A percentile compares a stretch with the other conserved stretches of the same genome.
These are phyloP conservation scores for Thamnophis elegans DNA, from an alignment of 2,797 vertebrate genomes.

Conservation along the genomic window DNA sequence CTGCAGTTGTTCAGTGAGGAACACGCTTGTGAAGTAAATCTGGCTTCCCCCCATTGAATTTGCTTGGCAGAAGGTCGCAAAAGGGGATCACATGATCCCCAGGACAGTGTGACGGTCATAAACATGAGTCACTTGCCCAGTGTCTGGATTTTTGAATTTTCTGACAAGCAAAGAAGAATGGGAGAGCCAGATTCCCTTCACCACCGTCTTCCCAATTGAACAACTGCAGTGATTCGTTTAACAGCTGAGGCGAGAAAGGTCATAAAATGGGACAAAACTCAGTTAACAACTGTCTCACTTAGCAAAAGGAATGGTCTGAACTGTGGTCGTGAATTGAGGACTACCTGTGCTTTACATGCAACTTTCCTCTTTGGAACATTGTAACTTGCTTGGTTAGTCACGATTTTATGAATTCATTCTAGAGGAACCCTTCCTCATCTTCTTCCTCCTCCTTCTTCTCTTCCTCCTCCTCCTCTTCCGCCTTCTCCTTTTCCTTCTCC, in stretches of 20 bases:
- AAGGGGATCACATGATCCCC: neutral
- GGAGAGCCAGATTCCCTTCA: neutral
- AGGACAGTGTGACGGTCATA: fast-evolving
- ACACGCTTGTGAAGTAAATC: neutral
- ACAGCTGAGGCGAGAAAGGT: neutral
- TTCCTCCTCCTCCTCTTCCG: too few relatives aligned
- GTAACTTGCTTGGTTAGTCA: neutral
- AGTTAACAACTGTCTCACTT: neutral
- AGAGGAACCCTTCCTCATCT: neutral
- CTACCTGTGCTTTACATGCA: neutral
- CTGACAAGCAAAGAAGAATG: fast-evolving
- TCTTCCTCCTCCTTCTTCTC: fast-evolving
- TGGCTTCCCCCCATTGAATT: neutral
- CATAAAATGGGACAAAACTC: neutral
- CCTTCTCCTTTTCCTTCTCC: too few relatives aligned
- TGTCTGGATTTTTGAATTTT: neutral
- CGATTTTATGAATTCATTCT: neutral
- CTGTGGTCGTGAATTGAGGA: neutral
- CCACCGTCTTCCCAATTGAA: neutral
- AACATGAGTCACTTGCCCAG: neutral
- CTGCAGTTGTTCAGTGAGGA: neutral
- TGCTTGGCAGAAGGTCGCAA: neutral
- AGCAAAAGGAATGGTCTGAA: neutral
- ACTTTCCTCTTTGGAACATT: neutral
- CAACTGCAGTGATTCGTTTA: neutral